Evolutionary conservation across 1,140 invertebrate species (phyloP), one percentile per base, ranked within the genome.

Genomic region (Drosophila suzukii): DNA sequence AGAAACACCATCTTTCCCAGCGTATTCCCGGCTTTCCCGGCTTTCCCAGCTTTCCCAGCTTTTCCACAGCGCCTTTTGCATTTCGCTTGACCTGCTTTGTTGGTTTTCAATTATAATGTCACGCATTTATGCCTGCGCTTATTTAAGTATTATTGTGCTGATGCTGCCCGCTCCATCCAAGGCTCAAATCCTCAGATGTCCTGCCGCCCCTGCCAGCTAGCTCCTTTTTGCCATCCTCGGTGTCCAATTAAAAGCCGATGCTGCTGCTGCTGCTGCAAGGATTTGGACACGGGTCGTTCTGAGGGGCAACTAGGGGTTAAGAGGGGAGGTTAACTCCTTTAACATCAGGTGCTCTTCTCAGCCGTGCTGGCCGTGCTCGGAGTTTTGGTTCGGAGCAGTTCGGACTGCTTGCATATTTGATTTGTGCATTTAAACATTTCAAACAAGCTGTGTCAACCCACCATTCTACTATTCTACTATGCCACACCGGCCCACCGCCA

Each of bases 351-450:
- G 82, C 68, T 43, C 78, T 86, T 78, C 73, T 49, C 41, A 20
- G 20, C 20, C 20, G 2, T 39, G 63, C 39, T 60, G 2, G 20
- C 20, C 20, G 2, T 39, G 63, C 39, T 60, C 49, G 39, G 15
- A 43, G 3, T 32, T 30, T n/a, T 32, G 47, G 43, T 55, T 36
- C 41, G n/a, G n/a, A n/a, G 39, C 8, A 50, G 51, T 50, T 56
- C 50, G 70, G 83, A 67, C 83, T 86, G 79, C 83, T 86, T 86
- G 82, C 83, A 86, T 86, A 86, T 86, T 86, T 86, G 82, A 86
- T 86, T 86, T 86, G 82, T 86, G 83, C 82, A 88, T 86, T 86
- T 88, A 86, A 86, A 86, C 82, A 86, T 86, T 86, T 89, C 71
- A 86, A 86, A 88, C 83, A 76, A 65, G 73, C 72, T 79, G 46